These are phyloP conservation scores for Sarcophaga rosellei DNA, from an alignment of 2,888 invertebrate genomes.

Conservation along the genomic window DNA sequence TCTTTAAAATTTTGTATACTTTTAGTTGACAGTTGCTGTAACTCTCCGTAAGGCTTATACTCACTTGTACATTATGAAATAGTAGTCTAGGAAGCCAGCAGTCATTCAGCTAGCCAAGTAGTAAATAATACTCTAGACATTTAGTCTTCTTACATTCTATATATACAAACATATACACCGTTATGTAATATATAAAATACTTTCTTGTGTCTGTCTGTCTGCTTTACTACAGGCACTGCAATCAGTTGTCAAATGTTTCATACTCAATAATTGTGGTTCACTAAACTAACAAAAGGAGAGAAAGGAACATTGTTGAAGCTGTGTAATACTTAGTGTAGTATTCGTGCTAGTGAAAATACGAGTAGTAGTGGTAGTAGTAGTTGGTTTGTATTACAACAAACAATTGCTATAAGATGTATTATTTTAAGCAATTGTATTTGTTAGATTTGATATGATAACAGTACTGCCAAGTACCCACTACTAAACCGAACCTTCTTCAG, in stretches of 20 bases:
- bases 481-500: not conserved
- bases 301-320: not conserved
- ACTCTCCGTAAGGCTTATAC: no score
- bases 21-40: no score
- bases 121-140: slow-evolving; percentile 36
- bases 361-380: not conserved
- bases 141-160: slow-evolving; percentile 7
- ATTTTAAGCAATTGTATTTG: not conserved
- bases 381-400: not conserved
- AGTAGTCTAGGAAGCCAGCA: not conserved
- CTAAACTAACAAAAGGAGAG: slow-evolving; percentile 36
- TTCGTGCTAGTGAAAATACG: not conserved
- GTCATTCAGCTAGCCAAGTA: not conserved
- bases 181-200: not conserved
- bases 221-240: not conserved
- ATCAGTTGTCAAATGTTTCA: slow-evolving; percentile 54
- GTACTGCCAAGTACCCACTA: not conserved
- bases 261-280: slow-evolving; percentile 52
- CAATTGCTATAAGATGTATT: slow-evolving; percentile 16
- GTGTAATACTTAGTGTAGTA: not conserved
- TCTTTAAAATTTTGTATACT: no score
- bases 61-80: not conserved
- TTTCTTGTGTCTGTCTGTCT: not conserved
- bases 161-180: no score
- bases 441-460: not conserved